These are phyloP conservation scores for Coenonympha glycerion DNA, from an alignment of 2,888 invertebrate species.

Conservation along the genomic window DNA sequence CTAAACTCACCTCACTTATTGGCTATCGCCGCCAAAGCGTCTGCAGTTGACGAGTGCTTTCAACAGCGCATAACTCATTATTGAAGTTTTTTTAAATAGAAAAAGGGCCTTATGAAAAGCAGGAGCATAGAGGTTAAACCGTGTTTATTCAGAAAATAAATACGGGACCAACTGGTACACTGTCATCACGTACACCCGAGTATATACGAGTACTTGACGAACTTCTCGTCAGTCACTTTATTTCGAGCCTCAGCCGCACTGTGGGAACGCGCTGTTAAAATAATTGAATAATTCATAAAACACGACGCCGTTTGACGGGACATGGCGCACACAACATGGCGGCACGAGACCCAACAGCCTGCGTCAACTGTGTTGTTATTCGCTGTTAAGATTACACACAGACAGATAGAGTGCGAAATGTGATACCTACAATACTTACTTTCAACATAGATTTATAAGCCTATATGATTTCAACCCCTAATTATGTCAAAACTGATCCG, in stretches of 20 bases:
- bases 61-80: too few species aligned
- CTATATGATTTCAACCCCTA: too few species aligned
- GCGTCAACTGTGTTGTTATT: background rate
- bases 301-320: slow-evolving; percentile 17
- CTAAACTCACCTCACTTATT: too few species aligned
- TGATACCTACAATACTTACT: background rate
- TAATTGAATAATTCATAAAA: slow-evolving; percentile 32
- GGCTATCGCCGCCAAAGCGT: too few species aligned
- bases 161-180: too few species aligned
- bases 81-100: too few species aligned
- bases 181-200: background rate
- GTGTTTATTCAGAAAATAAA: too few species aligned
- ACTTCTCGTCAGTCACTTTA: background rate
- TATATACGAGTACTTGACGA: background rate
- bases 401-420: background rate
- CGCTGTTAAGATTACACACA: background rate
- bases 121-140: too few species aligned
- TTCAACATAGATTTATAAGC: background rate
- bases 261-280: slow-evolving; percentile 13
- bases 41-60: too few species aligned
- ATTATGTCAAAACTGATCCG: too few species aligned
- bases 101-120: too few species aligned
- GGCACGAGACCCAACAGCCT: slow-evolving; percentile 8
- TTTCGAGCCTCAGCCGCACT: background rate
- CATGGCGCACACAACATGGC: slow-evolving; percentile 16